phyloP scores from a whole-genome alignment of 2,888 invertebrate genomes.

The Ctenicera cuprea region DNA sequence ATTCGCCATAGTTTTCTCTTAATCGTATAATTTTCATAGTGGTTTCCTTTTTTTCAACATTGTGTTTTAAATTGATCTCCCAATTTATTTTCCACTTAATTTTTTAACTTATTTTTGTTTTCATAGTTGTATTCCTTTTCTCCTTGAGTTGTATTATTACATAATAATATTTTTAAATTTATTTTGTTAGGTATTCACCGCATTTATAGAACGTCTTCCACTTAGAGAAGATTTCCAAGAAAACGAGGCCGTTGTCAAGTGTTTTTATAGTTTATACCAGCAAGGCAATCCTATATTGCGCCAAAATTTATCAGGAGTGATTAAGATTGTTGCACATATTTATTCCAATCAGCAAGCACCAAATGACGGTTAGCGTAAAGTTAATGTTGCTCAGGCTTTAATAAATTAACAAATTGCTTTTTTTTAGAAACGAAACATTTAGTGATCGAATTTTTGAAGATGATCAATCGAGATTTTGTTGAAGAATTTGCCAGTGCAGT shows the following conservation, averaged over 20 bases:
- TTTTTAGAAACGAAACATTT: conserved; percentile 73
- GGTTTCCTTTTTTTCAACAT: too few species aligned
- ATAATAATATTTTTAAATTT: not conserved
- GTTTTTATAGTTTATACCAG: conserved; percentile 79
- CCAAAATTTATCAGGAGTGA: conserved; percentile 74
- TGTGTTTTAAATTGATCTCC: too few species aligned
- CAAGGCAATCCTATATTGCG: conserved; percentile 76
- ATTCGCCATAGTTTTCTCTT: too few species aligned
- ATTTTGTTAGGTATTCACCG: conserved; percentile 79
- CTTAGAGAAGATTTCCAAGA: conserved; percentile 85
- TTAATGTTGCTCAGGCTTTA: not conserved
- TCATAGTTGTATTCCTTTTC: too few species aligned
- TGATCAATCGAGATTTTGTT: conserved; percentile 75
- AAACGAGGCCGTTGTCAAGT: conserved; percentile 81
- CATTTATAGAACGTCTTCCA: conserved; percentile 82
- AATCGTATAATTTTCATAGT: too few species aligned
- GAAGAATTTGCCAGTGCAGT: conserved; percentile 75
- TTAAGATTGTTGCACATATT: conserved; percentile 75
- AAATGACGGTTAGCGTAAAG: conserved; percentile 72
- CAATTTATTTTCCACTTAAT: too few species aligned
- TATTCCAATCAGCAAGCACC: conserved; percentile 76
- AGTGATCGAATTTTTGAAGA: conserved; percentile 75
- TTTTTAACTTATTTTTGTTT: too few species aligned
- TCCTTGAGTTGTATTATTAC: too few species aligned
- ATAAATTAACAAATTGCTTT: conserved; percentile 42